These are phyloP conservation scores for Tachystola acroxantha DNA, from an alignment of 2,888 invertebrate species.

Conservation along the genomic window DNA sequence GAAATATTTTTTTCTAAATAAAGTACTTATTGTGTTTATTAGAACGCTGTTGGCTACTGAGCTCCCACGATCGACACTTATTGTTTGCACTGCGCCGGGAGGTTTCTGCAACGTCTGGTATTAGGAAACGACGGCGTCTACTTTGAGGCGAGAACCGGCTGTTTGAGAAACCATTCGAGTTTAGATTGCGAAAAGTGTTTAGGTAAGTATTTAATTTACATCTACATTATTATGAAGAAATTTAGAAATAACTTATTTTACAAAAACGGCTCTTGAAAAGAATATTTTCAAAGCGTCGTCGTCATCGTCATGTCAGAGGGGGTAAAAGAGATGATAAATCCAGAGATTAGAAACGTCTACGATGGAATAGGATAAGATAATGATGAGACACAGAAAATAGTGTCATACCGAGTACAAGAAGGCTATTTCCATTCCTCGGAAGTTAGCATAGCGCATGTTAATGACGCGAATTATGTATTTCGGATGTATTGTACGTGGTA, in stretches of 20 bases:
- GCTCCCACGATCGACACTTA: slow-evolving; percentile 65
- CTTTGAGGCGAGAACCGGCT: slow-evolving; percentile 60
- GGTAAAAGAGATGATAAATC: too few relatives aligned
- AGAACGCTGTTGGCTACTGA: slow-evolving; percentile 34
- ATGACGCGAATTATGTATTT: slow-evolving; percentile 24
- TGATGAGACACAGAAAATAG: too few relatives aligned
- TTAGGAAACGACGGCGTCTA: slow-evolving; percentile 59
- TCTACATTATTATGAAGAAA: slow-evolving; percentile 16
- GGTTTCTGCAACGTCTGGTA: slow-evolving; percentile 67
- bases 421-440: too few relatives aligned
- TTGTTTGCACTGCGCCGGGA: slow-evolving; percentile 69
- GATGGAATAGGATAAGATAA: too few relatives aligned
- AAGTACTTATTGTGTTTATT: slow-evolving; percentile 48
- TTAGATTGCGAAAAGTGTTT: slow-evolving; percentile 64
- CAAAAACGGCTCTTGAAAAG: too few relatives aligned
- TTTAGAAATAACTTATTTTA: too few relatives aligned
- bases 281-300: too few relatives aligned
- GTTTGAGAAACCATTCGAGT: slow-evolving; percentile 65
- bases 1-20: slow-evolving; percentile 57
- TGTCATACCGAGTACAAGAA: too few relatives aligned
- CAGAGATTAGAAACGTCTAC: too few relatives aligned
- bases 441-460: too few relatives aligned
- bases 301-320: too few relatives aligned
- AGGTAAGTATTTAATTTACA: slow-evolving; percentile 34
- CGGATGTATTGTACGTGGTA: slow-evolving; percentile 1